Evolutionary conservation across 2,797 vertebrate genomes (phyloP), one percentile per base, ranked within the genome.

Genomic region (Periparus ater): DNA sequence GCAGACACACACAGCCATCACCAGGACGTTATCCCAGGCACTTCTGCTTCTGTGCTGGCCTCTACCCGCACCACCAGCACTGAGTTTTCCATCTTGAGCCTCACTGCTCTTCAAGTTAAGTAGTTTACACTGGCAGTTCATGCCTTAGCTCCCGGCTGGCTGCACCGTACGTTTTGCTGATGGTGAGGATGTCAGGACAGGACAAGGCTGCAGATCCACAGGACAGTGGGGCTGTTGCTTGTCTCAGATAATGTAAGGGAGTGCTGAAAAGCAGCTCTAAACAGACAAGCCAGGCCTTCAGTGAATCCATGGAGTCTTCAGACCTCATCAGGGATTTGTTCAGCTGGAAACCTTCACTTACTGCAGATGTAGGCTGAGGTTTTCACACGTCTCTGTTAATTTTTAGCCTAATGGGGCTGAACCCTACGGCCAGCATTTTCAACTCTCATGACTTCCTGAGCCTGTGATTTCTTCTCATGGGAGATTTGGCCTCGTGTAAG

Each of bases 401-500:
- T 94, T 92, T 91, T 75, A 84, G 36, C 27, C 0, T 58, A 40
- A 91, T 38, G 79, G 40, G 23, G 34, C 65, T 77, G 70, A 81
- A 16, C 38, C 76, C 70, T 78, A 18, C 0, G 0, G 83, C 73
- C 77, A 92, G 34, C 16, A 51, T 47, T 90, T 92, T 47, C 27
- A 38, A 0, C 13, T 54, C 30, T 47, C 32, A 3, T 25, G 29
- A n/a, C 38, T 81, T 78, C 79, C 73, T 58, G 76, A 76, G 61
- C 54, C 50, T 85, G 48, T 38, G n/a, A 40, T 44, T 67, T 65
- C 66, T 76, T 81, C 67, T 54, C 79, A 54, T 0, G 0, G 36
- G 72, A 85, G 11, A 6, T 34, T 66, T 58, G 83, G 40, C 44
- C 22, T 50, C 0, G 0, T 18, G 45, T 10, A 13, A 0, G 0